Percentiles rank a stretch among this genome's conserved stretches.
phyloP scores from a whole-genome alignment of 2,888 invertebrate genomes.

The Eulithis testata region DNA sequence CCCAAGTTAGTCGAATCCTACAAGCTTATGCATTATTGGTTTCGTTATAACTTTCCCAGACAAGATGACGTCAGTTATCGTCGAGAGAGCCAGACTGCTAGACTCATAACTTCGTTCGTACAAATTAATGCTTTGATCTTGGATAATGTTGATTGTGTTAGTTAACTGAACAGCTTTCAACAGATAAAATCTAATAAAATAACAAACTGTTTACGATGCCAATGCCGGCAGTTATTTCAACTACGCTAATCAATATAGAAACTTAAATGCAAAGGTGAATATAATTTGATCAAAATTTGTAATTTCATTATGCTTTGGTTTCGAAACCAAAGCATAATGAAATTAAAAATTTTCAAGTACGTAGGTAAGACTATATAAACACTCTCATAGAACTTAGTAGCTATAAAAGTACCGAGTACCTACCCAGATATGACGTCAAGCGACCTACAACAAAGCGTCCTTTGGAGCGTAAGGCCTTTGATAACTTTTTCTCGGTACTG shows the following conservation, averaged over 20 bases:
- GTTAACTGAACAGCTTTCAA: constrained; percentile 3
- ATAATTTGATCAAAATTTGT: neutral
- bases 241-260: neutral
- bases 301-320: too few relatives aligned
- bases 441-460: constrained; percentile 40
- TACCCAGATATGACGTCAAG: constrained; percentile 34
- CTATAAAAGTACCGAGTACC: constrained; percentile 14
- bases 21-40: constrained; percentile 32
- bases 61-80: constrained; percentile 16
- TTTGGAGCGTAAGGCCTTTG: constrained; percentile 41
- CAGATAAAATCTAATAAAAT: constrained; percentile 1
- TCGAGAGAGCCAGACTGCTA: constrained; percentile 6
- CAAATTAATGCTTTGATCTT: constrained; percentile 22
- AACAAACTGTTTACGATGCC: neutral
- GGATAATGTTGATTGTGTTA: constrained; percentile 16
- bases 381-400: constrained; percentile 7
- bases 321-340: constrained; percentile 2
- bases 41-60: constrained; percentile 31
- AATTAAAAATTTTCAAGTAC: constrained; percentile 6
- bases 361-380: neutral
- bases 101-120: constrained; percentile 15
- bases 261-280: neutral
- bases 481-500: constrained; percentile 37
- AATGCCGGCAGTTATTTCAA: neutral
- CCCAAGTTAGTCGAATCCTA: constrained; percentile 19